A percentile compares a stretch with the other conserved stretches of the same genome.
Evolutionary conservation across 2,113 vertebrate genomes (phyloP).

Genomic region (Suncus etruscus): DNA sequence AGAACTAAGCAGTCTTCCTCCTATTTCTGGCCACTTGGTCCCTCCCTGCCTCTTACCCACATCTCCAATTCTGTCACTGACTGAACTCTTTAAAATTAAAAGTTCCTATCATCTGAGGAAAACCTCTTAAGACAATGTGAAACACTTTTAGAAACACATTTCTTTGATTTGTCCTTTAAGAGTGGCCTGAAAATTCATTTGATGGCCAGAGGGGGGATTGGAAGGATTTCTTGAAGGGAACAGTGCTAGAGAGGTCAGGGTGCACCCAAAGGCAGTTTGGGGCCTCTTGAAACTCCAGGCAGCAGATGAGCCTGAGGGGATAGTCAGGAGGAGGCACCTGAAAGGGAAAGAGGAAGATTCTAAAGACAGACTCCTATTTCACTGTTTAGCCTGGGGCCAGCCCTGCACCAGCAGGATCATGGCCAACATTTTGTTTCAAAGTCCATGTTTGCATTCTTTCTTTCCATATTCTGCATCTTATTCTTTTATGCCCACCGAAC

Average conservation of each 20-base stretch:
- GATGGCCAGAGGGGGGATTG: neutral
- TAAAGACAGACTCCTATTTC: conserved; percentile 61
- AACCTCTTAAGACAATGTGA: conserved; percentile 39
- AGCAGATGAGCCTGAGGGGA: conserved; percentile 42
- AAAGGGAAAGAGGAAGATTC: conserved; percentile 71
- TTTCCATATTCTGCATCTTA: conserved; percentile 67
- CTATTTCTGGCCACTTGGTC: neutral
- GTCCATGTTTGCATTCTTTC: conserved; percentile 63
- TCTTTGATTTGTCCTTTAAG: conserved; percentile 54
- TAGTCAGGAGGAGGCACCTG: conserved; percentile 52
- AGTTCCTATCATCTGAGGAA: conserved; percentile 19
- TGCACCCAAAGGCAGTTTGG: neutral
- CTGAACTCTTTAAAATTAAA: conserved; percentile 49
- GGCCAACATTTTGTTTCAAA: conserved; percentile 68
- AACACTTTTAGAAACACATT: conserved; percentile 45
- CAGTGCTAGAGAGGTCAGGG: neutral
- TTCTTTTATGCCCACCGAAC: conserved; percentile 60
- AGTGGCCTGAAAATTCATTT: conserved; percentile 28
- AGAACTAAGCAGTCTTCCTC: neutral
- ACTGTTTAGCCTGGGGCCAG: conserved; percentile 51
- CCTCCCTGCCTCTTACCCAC: no score
- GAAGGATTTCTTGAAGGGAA: neutral
- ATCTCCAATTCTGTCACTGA: conserved; percentile 39
- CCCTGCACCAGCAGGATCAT: conserved; percentile 29
- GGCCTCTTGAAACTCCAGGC: conserved; percentile 35